A percentile compares a stretch with the other conserved stretches of the same genome.
Evolutionary conservation across 1,140 invertebrate genomes (phyloP).

Genomic region (Drosophila takahashii): DNA sequence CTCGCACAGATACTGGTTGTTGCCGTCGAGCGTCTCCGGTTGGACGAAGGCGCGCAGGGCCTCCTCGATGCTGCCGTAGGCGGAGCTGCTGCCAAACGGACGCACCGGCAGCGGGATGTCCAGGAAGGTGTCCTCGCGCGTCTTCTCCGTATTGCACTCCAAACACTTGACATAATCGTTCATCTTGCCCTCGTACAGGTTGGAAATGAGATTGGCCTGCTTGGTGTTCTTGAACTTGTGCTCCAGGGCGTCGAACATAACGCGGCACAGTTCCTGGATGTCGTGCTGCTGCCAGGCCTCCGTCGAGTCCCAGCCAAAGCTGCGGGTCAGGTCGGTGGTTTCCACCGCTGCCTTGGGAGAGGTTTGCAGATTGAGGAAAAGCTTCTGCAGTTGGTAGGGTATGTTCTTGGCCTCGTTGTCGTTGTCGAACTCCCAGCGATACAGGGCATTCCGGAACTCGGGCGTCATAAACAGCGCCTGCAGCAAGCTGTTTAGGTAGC

Average conservation of each 20-base stretch:
- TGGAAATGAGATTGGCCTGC: slow-evolving; percentile 93
- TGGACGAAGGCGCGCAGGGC: slow-evolving; percentile 94
- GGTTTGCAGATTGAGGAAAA: slow-evolving; percentile 95
- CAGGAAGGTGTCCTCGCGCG: slow-evolving; percentile 93
- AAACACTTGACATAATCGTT: slow-evolving; percentile 97
- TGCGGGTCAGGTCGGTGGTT: slow-evolving; percentile 94
- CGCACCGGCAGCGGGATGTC: slow-evolving; percentile 95
- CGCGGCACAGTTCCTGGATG: slow-evolving; percentile 95
- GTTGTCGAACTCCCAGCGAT: slow-evolving; percentile 93
- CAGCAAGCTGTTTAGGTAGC: slow-evolving; percentile 95
- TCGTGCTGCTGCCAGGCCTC: slow-evolving; percentile 97
- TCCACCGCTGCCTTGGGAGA: slow-evolving; percentile 91
- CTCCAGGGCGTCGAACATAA: slow-evolving; percentile 97
- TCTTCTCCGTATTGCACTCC: slow-evolving; percentile 94
- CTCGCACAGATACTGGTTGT: slow-evolving; percentile 96
- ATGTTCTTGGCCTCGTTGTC: slow-evolving; percentile 90
- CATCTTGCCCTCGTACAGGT: slow-evolving; percentile 91
- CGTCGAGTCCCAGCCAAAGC: slow-evolving; percentile 96
- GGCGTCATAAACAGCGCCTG: slow-evolving; percentile 97
- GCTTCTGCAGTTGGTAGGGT: slow-evolving; percentile 94
- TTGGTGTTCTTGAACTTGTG: slow-evolving; percentile 94
- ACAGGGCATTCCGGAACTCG: slow-evolving; percentile 96
- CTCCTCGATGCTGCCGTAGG: slow-evolving; percentile 94
- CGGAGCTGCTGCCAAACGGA: slow-evolving; percentile 91
- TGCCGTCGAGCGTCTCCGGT: slow-evolving; percentile 93